Evolutionary conservation across 2,888 invertebrate genomes (phyloP).

Genomic region (Eristalinus aeneus): DNA sequence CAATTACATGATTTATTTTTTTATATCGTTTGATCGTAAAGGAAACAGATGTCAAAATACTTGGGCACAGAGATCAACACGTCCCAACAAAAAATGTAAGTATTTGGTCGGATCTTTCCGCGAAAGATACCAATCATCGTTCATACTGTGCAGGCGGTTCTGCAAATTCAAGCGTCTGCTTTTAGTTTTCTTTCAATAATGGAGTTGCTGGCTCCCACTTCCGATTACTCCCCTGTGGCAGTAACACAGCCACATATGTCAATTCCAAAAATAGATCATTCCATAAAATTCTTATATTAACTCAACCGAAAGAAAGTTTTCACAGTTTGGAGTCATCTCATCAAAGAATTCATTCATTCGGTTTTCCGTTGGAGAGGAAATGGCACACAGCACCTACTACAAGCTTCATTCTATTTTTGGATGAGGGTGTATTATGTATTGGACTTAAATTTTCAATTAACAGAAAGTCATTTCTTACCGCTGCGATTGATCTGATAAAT

Average conservation of each 20-base stretch:
- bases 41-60: slow-evolving; percentile 67
- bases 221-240: slow-evolving; percentile 38
- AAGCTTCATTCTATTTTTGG: slow-evolving; percentile 42
- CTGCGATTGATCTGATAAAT: not conserved
- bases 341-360: slow-evolving; percentile 64
- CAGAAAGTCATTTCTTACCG: slow-evolving; percentile 23
- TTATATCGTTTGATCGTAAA: slow-evolving; percentile 37
- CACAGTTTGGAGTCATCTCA: slow-evolving; percentile 58
- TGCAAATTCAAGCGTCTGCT: slow-evolving; percentile 29
- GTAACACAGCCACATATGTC: slow-evolving; percentile 67
- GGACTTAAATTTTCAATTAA: slow-evolving; percentile 48
- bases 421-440: slow-evolving; percentile 43
- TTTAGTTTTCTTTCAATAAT: slow-evolving; percentile 45
- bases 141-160: slow-evolving; percentile 21
- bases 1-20: not conserved
- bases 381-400: slow-evolving; percentile 24
- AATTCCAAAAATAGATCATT: slow-evolving; percentile 59
- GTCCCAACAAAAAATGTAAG: not conserved
- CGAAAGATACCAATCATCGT: slow-evolving; percentile 48
- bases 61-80: slow-evolving; percentile 60
- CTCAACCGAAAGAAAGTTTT: slow-evolving; percentile 56
- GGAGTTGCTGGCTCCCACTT: slow-evolving; percentile 38
- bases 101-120: slow-evolving; percentile 35
- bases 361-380: slow-evolving; percentile 48
- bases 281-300: slow-evolving; percentile 57